Evolutionary conservation across 2,113 vertebrate genomes (phyloP).

Genomic region (Clarias gariepinus): DNA sequence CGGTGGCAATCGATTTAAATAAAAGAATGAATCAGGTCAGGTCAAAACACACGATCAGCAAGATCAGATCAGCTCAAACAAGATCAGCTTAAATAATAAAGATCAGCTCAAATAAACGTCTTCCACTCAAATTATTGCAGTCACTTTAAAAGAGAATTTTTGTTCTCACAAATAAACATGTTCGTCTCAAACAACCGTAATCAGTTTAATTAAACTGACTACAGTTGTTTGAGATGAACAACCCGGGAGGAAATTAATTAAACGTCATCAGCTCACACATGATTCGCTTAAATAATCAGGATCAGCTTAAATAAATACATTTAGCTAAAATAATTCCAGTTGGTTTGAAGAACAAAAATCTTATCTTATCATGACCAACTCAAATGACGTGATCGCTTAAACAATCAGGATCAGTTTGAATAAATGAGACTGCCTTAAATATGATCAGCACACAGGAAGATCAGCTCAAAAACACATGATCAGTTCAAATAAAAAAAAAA

Average conservation of each 20-base stretch:
- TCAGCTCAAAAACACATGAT: neutral
- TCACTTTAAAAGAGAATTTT: too few species aligned
- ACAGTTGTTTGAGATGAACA: neutral
- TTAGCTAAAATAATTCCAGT: neutral
- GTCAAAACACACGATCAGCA: neutral
- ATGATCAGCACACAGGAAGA: neutral
- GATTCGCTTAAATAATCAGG: neutral
- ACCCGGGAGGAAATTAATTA: neutral
- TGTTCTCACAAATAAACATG: neutral
- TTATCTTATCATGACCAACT: neutral
- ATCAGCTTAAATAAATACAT: neutral
- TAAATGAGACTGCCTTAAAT: too few species aligned
- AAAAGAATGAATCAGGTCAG: neutral
- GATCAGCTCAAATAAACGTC: neutral
- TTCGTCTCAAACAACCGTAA: neutral
- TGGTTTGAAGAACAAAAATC: neutral
- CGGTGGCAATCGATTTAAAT: neutral
- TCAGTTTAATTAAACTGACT: neutral
- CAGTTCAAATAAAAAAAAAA: neutral
- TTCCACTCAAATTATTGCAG: too few species aligned
- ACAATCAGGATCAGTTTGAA: neutral
- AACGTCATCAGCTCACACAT: neutral
- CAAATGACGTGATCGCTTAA: neutral
- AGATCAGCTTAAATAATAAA: neutral
- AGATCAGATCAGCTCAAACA: neutral